Evolutionary conservation across 2,113 vertebrate species (phyloP).

Genomic region (Anoura caudifer): DNA sequence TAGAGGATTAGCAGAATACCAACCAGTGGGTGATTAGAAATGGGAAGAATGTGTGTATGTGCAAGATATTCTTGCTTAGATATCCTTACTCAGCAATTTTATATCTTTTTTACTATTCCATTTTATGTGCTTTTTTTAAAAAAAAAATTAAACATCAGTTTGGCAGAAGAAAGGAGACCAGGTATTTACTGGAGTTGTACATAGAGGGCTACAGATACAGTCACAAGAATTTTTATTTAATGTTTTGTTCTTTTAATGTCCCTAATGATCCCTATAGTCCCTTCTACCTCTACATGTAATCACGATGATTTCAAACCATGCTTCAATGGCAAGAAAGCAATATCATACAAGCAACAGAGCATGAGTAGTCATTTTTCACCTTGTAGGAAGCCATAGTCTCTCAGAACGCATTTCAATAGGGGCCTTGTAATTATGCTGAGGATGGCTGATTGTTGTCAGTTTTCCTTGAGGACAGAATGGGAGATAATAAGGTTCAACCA

Average conservation of each 20-base stretch:
- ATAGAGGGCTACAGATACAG: not conserved
- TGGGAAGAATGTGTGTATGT: not conserved
- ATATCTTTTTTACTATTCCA: not conserved
- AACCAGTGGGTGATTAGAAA: not conserved
- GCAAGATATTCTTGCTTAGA: not conserved
- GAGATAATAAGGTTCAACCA: not conserved
- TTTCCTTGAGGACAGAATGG: constrained; percentile 18
- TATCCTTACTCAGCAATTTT: not conserved
- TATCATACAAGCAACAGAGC: not conserved
- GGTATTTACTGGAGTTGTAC: not conserved
- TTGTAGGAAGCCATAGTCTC: not conserved
- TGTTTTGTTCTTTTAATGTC: not conserved
- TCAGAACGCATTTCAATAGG: not conserved
- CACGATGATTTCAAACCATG: not conserved
- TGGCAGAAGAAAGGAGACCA: not conserved
- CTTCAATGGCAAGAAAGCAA: not conserved
- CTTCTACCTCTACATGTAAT: not conserved
- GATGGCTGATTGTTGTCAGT: not conserved
- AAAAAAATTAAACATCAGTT: not conserved
- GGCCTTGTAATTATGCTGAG: not conserved
- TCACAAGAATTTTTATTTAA: not conserved
- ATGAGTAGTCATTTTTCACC: not conserved
- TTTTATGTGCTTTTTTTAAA: not conserved
- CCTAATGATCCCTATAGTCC: not conserved
- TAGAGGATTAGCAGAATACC: not conserved